Conservation (phyloP, 2,888 invertebrate species). For the Synergus gifuensis region DNA sequence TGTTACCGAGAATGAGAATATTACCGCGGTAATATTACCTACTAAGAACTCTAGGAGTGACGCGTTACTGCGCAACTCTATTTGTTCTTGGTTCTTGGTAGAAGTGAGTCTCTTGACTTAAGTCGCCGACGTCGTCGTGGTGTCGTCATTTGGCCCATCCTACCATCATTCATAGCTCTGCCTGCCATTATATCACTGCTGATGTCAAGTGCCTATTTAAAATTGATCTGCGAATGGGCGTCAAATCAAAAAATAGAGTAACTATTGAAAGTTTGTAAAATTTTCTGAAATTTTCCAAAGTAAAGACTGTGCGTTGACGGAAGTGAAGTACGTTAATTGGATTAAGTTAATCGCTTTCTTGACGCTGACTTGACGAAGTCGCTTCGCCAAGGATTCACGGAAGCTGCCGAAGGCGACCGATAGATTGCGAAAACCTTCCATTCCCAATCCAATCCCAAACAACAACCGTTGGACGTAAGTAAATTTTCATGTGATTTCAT, state of each 20-base stretch:
- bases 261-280: neutral
- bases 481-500: slow-evolving; percentile 68
- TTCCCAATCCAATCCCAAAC: slow-evolving; percentile 69
- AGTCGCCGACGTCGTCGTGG: too few relatives aligned
- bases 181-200: too few relatives aligned
- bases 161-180: neutral
- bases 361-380: slow-evolving; percentile 3
- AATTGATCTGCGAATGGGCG: neutral
- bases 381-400: slow-evolving; percentile 55
- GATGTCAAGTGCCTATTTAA: neutral
- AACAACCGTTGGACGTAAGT: slow-evolving; percentile 80
- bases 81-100: too few relatives aligned
- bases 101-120: too few relatives aligned
- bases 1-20: too few relatives aligned
- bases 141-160: too few relatives aligned
- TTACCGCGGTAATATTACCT: too few relatives aligned
- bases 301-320: neutral
- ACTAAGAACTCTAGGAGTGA: too few relatives aligned
- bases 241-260: neutral
- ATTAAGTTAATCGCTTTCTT: neutral
- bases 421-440: slow-evolving; percentile 76
- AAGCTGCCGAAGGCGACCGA: slow-evolving; percentile 75
- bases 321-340: neutral
- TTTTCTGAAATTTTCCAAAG: neutral
- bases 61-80: too few relatives aligned